These are phyloP conservation scores for Calameuta pallipes DNA, from an alignment of 2,888 invertebrate species.

Conservation along the genomic window DNA sequence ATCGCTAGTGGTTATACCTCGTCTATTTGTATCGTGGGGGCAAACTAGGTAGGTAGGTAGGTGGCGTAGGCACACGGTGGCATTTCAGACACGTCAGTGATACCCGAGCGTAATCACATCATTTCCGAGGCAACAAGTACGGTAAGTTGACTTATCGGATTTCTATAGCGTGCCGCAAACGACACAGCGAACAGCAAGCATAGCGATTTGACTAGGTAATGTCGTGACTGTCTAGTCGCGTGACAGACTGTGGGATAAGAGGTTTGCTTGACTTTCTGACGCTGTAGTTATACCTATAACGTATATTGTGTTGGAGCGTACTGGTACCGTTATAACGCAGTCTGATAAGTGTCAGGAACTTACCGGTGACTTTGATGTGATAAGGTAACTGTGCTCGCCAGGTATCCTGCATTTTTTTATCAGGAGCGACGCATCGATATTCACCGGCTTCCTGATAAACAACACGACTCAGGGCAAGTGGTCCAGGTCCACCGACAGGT, in stretches of 20 bases:
- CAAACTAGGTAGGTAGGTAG: too few species aligned
- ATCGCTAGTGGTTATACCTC: too few species aligned
- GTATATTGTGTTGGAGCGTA: neutral
- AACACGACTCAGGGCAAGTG: conserved; percentile 76
- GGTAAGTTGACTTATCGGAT: too few species aligned
- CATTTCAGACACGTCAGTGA: too few species aligned
- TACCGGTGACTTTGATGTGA: conserved; percentile 69
- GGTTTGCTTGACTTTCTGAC: neutral
- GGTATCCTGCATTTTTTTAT: conserved; percentile 66
- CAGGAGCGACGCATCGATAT: conserved; percentile 78
- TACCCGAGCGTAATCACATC: too few species aligned
- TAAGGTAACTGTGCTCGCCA: conserved; percentile 63
- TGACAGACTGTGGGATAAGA: neutral
- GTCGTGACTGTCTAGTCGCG: neutral
- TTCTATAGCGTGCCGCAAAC: too few species aligned
- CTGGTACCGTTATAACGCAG: neutral
- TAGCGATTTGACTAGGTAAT: too few species aligned
- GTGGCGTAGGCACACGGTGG: too few species aligned
- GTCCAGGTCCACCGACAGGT: conserved; percentile 72
- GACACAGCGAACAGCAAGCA: too few species aligned
- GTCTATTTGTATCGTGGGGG: too few species aligned
- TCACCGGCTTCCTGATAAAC: conserved; percentile 83
- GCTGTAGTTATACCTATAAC: neutral
- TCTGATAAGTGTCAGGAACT: conserved; percentile 33
- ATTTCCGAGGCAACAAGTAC: too few species aligned